Percentiles rank a stretch among this genome's conserved stretches.
Conservation (phyloP, 2,888 invertebrate species). For the Piscicola geometra region DNA sequence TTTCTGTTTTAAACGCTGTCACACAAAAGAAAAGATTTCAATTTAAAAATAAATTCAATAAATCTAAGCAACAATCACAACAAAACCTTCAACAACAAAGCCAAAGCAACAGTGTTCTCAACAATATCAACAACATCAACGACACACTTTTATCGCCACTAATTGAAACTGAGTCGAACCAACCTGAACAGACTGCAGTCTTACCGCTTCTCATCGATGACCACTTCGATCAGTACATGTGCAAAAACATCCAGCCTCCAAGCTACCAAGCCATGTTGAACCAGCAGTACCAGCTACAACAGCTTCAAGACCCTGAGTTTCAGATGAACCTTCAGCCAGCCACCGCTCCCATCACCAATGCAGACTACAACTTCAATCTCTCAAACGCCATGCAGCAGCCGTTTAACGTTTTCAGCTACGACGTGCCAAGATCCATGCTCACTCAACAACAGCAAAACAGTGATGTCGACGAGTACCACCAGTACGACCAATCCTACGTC, state of each 20-base stretch:
- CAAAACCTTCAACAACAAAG: background rate
- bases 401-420: conserved; percentile 4
- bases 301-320: background rate
- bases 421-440: conserved; percentile 8
- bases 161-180: background rate
- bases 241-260: background rate
- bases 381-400: conserved; percentile 33
- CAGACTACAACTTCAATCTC: background rate
- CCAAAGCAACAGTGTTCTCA: background rate
- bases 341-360: conserved; percentile 1
- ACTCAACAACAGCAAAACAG: conserved; percentile 47
- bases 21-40: conserved; percentile 12
- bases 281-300: conserved; percentile 12
- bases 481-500: conserved; percentile 17
- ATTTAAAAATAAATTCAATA: conserved; percentile 4
- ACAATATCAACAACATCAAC: background rate
- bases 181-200: background rate
- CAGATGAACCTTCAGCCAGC: conserved; percentile 2
- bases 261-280: background rate
- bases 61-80: background rate
- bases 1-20: background rate
- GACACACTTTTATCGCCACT: background rate
- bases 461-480: conserved; percentile 49
- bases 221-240: conserved; percentile 54
- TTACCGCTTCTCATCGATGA: conserved; percentile 53